phyloP scores from a whole-genome alignment of 2,797 vertebrate genomes.

The Sebastes kiyomatsui region DNA sequence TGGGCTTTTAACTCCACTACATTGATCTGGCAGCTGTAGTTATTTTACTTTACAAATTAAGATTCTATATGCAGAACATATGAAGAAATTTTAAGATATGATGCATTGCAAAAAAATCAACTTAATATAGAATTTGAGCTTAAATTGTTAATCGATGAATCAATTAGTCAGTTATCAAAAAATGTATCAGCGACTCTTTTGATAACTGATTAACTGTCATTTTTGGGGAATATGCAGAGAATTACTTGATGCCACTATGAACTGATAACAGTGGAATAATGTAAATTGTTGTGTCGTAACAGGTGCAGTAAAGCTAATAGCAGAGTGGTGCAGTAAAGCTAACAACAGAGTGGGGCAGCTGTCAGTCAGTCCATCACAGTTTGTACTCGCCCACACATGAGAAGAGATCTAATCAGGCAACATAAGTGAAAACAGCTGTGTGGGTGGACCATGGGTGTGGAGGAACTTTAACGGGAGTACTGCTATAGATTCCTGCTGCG shows the following conservation, averaged over 20 bases:
- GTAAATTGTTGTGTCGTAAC: not conserved
- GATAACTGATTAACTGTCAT: not conserved
- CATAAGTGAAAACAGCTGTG: constrained; percentile 13
- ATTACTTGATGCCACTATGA: not conserved
- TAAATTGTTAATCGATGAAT: not conserved
- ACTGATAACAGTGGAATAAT: not conserved
- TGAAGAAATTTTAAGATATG: not conserved
- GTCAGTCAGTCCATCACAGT: not conserved
- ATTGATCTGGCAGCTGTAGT: not conserved
- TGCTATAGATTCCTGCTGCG: not conserved
- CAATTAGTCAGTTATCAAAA: not conserved
- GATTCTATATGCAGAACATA: not conserved
- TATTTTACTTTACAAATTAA: not conserved
- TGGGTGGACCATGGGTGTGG: not conserved
- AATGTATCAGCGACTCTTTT: not conserved
- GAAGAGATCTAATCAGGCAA: not conserved
- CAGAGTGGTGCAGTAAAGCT: not conserved
- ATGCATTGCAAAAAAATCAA: not conserved
- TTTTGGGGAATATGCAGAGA: not conserved
- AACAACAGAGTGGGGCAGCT: not conserved
- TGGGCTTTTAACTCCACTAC: not conserved
- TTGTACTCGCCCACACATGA: not conserved
- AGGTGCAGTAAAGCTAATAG: not conserved
- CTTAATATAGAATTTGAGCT: not conserved
- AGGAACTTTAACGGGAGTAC: not conserved